Evolutionary conservation across 2,888 invertebrate species (phyloP).

Genomic region (Thalpophila matura): DNA sequence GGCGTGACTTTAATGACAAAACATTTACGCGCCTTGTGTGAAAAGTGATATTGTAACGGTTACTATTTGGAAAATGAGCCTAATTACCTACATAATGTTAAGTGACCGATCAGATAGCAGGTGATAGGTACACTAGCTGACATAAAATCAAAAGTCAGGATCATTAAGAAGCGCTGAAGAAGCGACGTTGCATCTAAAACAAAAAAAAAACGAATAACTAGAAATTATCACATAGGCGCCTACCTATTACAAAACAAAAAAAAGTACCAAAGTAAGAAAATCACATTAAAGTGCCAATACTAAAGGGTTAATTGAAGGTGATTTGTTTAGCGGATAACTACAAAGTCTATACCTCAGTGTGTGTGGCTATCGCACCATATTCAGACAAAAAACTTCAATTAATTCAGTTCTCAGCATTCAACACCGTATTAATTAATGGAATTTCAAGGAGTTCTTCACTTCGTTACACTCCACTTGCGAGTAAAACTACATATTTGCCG

Average conservation of each 20-base stretch:
- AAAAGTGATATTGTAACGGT: conserved; percentile 41
- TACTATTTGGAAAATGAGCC: conserved; percentile 12
- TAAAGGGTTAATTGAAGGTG: conserved; percentile 2
- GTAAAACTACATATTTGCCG: conserved; percentile 61
- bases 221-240: no score
- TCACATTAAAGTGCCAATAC: not conserved
- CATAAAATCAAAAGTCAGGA: not conserved
- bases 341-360: conserved; percentile 15
- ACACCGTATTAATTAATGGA: conserved; percentile 38
- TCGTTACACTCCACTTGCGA: conserved; percentile 72
- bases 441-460: conserved; percentile 58
- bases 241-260: no score
- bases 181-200: not conserved
- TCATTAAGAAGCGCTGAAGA: not conserved
- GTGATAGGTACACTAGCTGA: not conserved
- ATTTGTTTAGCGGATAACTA: conserved; percentile 14
- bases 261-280: no score
- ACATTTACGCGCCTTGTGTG: conserved; percentile 28
- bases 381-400: conserved; percentile 29
- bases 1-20: conserved; percentile 45
- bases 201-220: no score
- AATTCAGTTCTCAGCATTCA: conserved; percentile 44
- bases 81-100: not conserved
- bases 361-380: conserved; percentile 31
- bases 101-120: not conserved